These are phyloP conservation scores for Microhierax caerulescens DNA, from an alignment of 2,797 vertebrate genomes.

Conservation along the genomic window DNA sequence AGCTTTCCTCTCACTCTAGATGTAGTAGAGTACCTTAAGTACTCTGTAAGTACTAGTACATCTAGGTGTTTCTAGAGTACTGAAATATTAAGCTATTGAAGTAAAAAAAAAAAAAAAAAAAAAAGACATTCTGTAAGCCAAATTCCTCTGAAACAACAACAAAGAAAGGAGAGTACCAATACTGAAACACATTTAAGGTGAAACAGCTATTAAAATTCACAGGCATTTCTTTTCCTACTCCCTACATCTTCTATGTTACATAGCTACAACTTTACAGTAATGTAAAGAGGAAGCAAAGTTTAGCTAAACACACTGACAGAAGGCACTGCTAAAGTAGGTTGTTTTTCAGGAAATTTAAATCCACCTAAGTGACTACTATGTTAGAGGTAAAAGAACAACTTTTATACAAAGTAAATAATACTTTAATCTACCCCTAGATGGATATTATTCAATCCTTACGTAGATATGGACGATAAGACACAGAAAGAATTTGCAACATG, in stretches of 20 bases:
- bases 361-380: fast-evolving
- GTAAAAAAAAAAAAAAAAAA: not conserved
- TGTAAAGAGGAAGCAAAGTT: not conserved
- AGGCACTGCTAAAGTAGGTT: not conserved
- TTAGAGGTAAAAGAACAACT: not conserved
- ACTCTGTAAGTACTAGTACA: too few relatives aligned
- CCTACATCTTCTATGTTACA: fast-evolving
- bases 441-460: not conserved
- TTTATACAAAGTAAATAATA: not conserved
- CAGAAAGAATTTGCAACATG: not conserved
- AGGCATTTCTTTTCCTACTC: not conserved
- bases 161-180: not conserved
- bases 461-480: not conserved
- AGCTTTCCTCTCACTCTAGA: not conserved
- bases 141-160: not conserved
- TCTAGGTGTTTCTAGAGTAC: not conserved
- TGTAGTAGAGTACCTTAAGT: too few relatives aligned
- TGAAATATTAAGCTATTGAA: not conserved
- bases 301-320: not conserved
- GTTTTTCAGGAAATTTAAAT: not conserved
- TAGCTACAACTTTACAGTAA: not conserved
- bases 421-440: not conserved
- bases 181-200: not conserved
- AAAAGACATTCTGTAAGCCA: not conserved
- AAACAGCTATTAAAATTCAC: not conserved